Evolutionary conservation across 2,888 invertebrate genomes (phyloP), one percentile per base, ranked within the genome.

Genomic region (Calliscelio sp.): DNA sequence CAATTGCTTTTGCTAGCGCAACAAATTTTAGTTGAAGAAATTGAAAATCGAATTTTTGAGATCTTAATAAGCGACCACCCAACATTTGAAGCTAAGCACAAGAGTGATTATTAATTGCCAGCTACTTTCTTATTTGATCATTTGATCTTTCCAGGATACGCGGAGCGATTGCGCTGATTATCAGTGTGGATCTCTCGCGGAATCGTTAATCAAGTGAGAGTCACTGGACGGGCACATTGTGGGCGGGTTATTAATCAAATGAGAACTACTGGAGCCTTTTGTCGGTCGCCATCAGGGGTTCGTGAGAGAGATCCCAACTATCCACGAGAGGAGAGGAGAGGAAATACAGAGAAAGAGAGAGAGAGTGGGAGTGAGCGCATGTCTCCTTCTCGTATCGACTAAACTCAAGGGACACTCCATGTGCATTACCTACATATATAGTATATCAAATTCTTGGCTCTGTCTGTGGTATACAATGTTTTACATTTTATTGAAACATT

Each of bases 241-340:
- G 90, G 91, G 90, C 86, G 90, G 90, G 90, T 92, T 92, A 93
- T 92, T 92, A 93, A 93, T 92, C 92, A 93, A 92, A 92, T 92
- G 93, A 93, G 92, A 92, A 92, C 92, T 92, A 92, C 92, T 92
- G 92, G 86, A 86, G 89, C 89, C 91, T 90, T 92, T 92, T 92
- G 92, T 92, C 89, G 89, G 87, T 77, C 86, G 84, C 87, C 89
- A 88, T 87, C 89, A 87, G 91, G 90, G 89, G 88, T 89, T 90
- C 89, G 80, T 84, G 85, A 85, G 87, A 84, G 85, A 85, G 87
- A 86, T 86, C 81, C 85, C 82, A 66, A 68, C 22, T 41, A 71
- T 24, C 22, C 28, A 55, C 28, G 61, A 61, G 70, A 79, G 57
- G 83, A 86, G 81, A 79, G 46, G 85, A 75, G 86, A 87, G 85